Conservation (phyloP, 2,888 invertebrate genomes). For the Erynnis tages region DNA sequence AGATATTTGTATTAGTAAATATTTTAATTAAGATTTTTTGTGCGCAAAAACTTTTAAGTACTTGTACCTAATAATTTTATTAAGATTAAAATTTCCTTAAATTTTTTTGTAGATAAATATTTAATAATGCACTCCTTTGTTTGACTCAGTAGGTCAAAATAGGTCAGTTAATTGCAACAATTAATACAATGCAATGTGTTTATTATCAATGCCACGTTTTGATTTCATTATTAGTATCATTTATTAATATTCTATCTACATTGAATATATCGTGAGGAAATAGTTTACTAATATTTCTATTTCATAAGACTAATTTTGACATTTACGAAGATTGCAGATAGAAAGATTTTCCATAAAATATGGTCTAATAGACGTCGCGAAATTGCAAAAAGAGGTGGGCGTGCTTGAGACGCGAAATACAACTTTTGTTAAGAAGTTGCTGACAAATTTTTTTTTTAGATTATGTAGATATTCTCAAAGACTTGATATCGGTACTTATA, state of each 20-base stretch:
- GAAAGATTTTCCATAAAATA: background rate
- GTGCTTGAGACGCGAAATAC: too few species aligned
- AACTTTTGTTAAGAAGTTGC: too few species aligned
- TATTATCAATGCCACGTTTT: too few species aligned
- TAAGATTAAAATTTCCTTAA: background rate
- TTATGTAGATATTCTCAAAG: too few species aligned
- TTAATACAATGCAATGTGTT: too few species aligned
- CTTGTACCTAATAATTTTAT: too few species aligned
- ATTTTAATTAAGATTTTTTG: background rate
- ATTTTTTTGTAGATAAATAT: background rate
- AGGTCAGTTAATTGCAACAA: too few species aligned
- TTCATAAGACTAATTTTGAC: constrained; percentile 4
- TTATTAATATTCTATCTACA: constrained; percentile 10
- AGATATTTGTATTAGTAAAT: too few species aligned
- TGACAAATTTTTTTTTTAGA: too few species aligned
- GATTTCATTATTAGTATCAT: constrained; percentile 6
- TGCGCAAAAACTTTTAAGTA: background rate
- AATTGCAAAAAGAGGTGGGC: too few species aligned
- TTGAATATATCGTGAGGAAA: background rate
- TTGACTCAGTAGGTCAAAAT: too few species aligned
- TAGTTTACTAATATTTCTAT: constrained; percentile 3
- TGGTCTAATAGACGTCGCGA: background rate
- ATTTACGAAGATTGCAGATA: constrained; percentile 23
- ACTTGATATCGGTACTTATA: too few species aligned
- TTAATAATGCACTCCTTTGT: background rate